Percentiles rank a stretch among this genome's conserved stretches.
phyloP scores from a whole-genome alignment of 1,140 invertebrate species.

The Asobara japonica region DNA sequence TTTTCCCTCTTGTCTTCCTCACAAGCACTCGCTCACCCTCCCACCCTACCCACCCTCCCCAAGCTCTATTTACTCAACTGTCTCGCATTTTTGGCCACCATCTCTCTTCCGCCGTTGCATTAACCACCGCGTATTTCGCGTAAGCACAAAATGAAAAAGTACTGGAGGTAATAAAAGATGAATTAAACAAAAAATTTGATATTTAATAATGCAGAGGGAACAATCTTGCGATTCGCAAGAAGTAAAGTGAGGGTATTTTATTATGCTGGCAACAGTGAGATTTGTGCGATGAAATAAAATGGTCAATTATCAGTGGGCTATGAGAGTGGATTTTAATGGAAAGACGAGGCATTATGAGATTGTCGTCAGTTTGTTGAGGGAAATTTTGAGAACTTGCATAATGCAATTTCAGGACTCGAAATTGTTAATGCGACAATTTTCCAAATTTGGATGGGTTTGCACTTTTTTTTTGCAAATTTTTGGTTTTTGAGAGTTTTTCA shows the following conservation, averaged over 20 bases:
- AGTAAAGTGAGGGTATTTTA: background rate
- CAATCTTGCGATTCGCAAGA: background rate
- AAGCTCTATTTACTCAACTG: constrained; percentile 1
- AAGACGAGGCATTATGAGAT: background rate
- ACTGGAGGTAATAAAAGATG: background rate
- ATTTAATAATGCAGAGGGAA: background rate
- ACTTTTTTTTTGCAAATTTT: no score
- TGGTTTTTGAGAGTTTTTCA: no score
- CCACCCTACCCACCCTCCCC: no score
- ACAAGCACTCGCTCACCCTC: background rate
- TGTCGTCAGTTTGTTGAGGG: background rate
- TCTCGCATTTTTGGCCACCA: background rate
- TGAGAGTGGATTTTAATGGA: background rate
- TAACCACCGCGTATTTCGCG: background rate
- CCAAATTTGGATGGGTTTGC: no score
- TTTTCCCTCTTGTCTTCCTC: background rate
- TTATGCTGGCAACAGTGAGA: background rate
- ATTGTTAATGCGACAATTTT: no score
- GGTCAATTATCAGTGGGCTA: background rate
- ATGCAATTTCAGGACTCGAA: no score
- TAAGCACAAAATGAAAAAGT: background rate
- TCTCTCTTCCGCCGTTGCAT: background rate
- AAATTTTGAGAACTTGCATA: no score
- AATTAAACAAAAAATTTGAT: constrained; percentile 3
- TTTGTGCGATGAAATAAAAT: background rate